Base-by-base conservation (phyloP, 2,113 vertebrate genomes). In the Pseudois nayaur region DNA sequence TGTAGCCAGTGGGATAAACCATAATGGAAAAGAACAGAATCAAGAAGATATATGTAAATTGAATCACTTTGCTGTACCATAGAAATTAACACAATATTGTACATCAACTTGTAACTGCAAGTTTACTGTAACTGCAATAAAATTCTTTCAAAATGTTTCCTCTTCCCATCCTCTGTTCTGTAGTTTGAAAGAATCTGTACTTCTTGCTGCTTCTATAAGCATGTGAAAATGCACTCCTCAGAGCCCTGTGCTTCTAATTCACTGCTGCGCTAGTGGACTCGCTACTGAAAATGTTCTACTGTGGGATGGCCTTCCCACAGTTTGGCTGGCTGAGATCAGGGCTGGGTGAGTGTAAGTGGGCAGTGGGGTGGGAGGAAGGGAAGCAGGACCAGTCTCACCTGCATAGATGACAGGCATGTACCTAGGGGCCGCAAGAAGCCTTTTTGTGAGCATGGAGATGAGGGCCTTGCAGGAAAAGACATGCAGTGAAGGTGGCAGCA, bases 401-500 rank as follows among this genome's bases (percentile, higher is more conserved):
- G 62, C 8, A 13, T 6, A 36, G 23, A 78, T 15, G 33, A 74
- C 5, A 21, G 29, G 8, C 40, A 11, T 6, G 15, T 14, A 82
- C 4, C 25, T 2, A 5, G 27, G 43, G 59, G 16, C 17, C 23
- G 25, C 1, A 45, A 6, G 13, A 33, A 16, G 8, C 12, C 14
- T 12, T 64, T 48, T 8, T 15, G 25, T 67, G 36, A 62, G 23
- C 25, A 29, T 11, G 1, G 0, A 29, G 48, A 12, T 31, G 62
- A 60, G 9, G 60, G 3, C 6, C 48, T 84, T 67, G 17, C 50
- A 19, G 48, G 33, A 45, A 78, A 79, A 33, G 50, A 13, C 25
- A 14, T 0, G 2, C 9, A 55, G 29, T 43, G 23, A 15, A 45
- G 19, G 43, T n/a, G 52, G 13, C 55, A 3, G 31, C 2, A 0